Conservation (phyloP, 2,113 vertebrate species). For the Macquaria ambigua region DNA sequence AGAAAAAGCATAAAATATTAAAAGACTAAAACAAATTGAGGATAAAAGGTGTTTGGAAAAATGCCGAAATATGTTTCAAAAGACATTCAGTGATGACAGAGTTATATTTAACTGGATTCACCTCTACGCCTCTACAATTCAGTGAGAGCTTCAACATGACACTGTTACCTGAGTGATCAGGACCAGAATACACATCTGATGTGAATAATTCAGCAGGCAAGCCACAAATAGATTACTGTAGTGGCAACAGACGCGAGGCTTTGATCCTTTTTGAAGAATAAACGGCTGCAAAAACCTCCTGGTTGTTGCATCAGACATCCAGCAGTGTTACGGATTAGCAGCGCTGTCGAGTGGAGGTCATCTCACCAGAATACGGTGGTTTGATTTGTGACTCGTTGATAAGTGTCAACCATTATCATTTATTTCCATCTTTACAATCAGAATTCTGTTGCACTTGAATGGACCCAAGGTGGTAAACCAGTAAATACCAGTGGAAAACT, state of each 20-base stretch:
- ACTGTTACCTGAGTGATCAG: conserved; percentile 44
- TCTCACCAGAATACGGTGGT: background rate
- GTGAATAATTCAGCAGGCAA: conserved; percentile 69
- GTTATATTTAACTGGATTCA: background rate
- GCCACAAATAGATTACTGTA: conserved; percentile 70
- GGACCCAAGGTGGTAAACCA: background rate
- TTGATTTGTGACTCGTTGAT: conserved; percentile 6
- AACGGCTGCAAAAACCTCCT: conserved; percentile 25
- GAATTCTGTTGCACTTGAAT: background rate
- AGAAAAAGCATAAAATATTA: background rate
- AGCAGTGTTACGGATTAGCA: conserved; percentile 18
- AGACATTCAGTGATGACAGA: background rate
- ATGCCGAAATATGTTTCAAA: background rate
- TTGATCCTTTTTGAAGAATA: conserved; percentile 66
- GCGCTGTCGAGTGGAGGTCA: conserved; percentile 28
- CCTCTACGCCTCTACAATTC: background rate
- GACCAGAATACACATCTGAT: conserved; percentile 51
- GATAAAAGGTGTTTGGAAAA: background rate
- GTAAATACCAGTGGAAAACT: background rate
- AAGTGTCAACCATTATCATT: background rate
- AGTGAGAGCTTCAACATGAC: conserved; percentile 26
- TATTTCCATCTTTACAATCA: background rate
- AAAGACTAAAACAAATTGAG: background rate
- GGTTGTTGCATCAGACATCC: conserved; percentile 47
- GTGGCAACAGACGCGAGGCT: conserved; percentile 41